Evolutionary conservation across 2,888 invertebrate species (phyloP), one percentile per base, ranked within the genome.

Genomic region (Sturmia bella): DNA sequence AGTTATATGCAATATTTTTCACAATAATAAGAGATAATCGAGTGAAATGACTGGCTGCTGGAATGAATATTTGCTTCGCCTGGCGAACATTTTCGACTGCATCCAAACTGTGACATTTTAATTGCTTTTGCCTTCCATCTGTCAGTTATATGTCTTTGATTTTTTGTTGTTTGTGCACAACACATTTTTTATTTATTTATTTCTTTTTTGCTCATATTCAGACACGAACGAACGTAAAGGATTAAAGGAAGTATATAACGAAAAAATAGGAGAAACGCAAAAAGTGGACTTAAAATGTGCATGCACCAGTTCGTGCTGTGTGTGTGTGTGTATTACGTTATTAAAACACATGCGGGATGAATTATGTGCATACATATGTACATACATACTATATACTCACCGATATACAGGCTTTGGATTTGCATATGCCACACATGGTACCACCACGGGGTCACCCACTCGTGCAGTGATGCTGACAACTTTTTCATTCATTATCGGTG

Each of bases 371-470:
- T 13, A 41, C n/a, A 9, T 11, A 19, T 39, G 24, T 39, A 39
- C 7, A n/a, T 45, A 17, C 32, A 50, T 32, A 37, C 19, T 19
- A 52, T 50, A 21, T 63, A 80, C 89, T 92, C 91, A 94, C 93
- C 93, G 92, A 90, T 93, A 91, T 72, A 89, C 89, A 12, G 94
- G 93, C 17, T 92, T 91, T 11, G 94, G 94, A 88, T 92, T 93
- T 15, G 93, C 93, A 86, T 92, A 93, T 21, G 93, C 93, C 43
- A 93, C 93, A 89, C 94, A 94, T 6, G 94, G 92, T 68, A 94
- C 90, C 48, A 93, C 93, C 43, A 93, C 91, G 27, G 91, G 91
- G 85, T 92, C 92, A 70, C 93, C 92, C 69, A 92, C 89, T 70
- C 92, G 91, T 27, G 91, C 91, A 50, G 91, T 90, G 75, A 92